Base-by-base conservation (phyloP, 2,888 invertebrate species). In the Marasmarcha lunaedactyla region DNA sequence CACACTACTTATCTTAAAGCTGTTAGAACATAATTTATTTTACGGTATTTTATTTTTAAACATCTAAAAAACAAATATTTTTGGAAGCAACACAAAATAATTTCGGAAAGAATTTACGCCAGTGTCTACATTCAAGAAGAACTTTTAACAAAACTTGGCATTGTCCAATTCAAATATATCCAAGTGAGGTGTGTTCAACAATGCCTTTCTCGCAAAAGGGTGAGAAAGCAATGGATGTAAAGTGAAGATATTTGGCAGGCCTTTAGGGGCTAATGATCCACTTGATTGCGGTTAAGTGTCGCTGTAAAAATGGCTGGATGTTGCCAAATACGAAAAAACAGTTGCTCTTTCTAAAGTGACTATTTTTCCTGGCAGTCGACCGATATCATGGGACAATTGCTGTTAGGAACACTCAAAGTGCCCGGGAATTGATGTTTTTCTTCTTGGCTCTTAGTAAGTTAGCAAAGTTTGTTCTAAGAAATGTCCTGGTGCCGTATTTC, bases 221-320 rank as follows among this genome's bases (percentile, higher is more conserved):
- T 73, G 77, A 66, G 72, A 73, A 72, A 69, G 68, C 68, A 70
- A 60, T 56, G 58, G 55, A 55, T 59, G 57, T 59, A 55, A 63
- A 70, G 65, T 70, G 57, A 67, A 72, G 73, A 78, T 76, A 81
- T 81, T 83, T 83, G 81, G 81, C 83, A 78, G 78, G 67, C 74
- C 66, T 71, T 70, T 71, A 67, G 71, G 63, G 66, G 72, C 78
- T 83, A 83, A 83, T 83, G 79, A 83, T 78, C 76, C 78, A 60
- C 68, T 72, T 79, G 78, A 81, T 83, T 83, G 78, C 63, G 79
- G 79, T 71, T 71, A 83, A 83, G 71, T 73, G 79, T 74, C 72
- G 71, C 79, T 67, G 73, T 78, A 77, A 78, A 71, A 77, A 69
- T 69, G 73, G 72, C 74, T 69, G 61, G 61, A 64, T 73, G 74